Evolutionary conservation across 2,888 invertebrate species (phyloP).

Genomic region (Pseudolycoriella hygida): DNA sequence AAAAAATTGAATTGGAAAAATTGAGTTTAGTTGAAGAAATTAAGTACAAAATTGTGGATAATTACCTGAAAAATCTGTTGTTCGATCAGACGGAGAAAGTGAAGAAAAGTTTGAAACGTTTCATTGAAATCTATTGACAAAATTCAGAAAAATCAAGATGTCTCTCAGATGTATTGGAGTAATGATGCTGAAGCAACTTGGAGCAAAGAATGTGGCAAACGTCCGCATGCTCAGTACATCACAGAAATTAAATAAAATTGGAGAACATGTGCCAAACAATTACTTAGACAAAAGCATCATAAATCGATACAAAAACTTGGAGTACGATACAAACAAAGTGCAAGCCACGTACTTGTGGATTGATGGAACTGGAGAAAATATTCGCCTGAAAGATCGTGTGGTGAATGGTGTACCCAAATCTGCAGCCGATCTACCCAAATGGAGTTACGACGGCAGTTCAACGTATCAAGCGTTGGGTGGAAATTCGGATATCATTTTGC

Average conservation of each 20-base stretch:
- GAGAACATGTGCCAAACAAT: constrained; percentile 56
- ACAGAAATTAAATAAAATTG: constrained; percentile 8
- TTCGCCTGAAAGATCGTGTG: constrained; percentile 52
- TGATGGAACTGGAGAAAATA: constrained; percentile 51
- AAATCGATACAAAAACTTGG: constrained; percentile 51
- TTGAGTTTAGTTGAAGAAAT: no score
- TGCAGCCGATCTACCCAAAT: constrained; percentile 45
- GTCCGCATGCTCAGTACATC: constrained; percentile 13
- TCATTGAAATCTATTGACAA: no score
- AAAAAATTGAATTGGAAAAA: no score
- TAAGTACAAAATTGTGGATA: no score
- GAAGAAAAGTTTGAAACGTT: no score
- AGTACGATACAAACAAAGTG: constrained; percentile 31
- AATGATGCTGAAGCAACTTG: background rate
- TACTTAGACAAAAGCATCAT: constrained; percentile 56
- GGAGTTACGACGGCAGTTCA: constrained; percentile 61
- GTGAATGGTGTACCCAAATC: constrained; percentile 43
- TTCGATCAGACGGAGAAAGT: no score
- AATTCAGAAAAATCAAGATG: background rate
- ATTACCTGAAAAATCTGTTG: no score
- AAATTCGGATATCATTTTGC: constrained; percentile 55
- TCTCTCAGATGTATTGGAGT: background rate
- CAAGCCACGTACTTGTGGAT: constrained; percentile 61
- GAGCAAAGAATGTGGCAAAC: background rate
- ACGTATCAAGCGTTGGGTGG: constrained; percentile 44